Conservation (phyloP, 2,888 invertebrate genomes). For the Campoplex nolae region DNA sequence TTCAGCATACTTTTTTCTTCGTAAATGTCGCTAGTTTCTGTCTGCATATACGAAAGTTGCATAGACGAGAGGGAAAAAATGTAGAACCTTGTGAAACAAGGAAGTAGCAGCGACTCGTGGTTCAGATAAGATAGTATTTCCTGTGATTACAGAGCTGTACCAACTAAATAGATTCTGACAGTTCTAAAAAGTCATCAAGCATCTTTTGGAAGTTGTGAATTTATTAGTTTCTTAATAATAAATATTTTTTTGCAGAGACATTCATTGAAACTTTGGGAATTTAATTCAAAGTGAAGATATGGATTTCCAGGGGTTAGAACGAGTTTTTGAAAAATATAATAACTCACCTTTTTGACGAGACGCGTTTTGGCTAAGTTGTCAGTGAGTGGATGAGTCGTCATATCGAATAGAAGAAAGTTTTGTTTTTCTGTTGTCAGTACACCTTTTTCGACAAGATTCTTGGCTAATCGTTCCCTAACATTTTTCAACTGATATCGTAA, state of each 20-base stretch:
- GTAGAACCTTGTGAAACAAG: neutral
- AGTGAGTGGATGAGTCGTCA: conserved; percentile 99
- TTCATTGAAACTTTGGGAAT: neutral
- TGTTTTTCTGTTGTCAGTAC: conserved; percentile 99
- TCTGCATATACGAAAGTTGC: neutral
- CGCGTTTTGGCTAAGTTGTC: conserved; percentile 98
- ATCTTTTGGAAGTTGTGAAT: neutral
- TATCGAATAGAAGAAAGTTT: conserved; percentile 99
- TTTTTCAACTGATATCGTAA: conserved; percentile 99
- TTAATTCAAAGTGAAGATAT: neutral
- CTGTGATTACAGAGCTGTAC: conserved; percentile 42
- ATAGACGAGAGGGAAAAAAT: neutral
- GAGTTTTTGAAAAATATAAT: conserved; percentile 72
- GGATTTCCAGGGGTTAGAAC: neutral
- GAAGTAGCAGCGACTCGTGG: conserved; percentile 8
- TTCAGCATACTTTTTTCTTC: neutral
- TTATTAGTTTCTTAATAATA: neutral
- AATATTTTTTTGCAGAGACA: neutral
- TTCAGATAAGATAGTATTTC: conserved; percentile 67
- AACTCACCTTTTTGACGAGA: conserved; percentile 95
- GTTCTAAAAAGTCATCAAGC: neutral
- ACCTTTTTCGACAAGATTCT: conserved; percentile 99
- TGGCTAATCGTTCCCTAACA: conserved; percentile 99
- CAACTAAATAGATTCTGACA: neutral
- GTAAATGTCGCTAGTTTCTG: neutral